Conservation (phyloP, 2,797 vertebrate species). For the Alfaro cultratus region DNA sequence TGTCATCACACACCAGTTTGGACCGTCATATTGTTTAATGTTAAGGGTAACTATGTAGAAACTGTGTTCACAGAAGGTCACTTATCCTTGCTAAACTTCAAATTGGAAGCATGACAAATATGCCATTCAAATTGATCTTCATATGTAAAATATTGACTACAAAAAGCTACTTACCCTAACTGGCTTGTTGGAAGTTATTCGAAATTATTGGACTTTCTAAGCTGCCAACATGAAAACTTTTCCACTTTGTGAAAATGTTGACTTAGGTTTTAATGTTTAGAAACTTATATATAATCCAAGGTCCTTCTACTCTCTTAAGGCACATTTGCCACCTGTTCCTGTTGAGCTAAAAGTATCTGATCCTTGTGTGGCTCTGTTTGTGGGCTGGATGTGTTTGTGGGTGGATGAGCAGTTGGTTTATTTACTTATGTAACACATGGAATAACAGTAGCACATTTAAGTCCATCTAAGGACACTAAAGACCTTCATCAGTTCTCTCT, state of each 20-base stretch:
- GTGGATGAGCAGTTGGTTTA: slow-evolving; percentile 57
- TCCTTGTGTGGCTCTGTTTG: slow-evolving; percentile 42
- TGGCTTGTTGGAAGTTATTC: background rate
- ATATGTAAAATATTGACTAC: background rate
- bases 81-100: background rate
- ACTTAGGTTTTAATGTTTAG: background rate
- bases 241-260: background rate
- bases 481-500: slow-evolving; percentile 28
- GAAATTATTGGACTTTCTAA: background rate
- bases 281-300: background rate
- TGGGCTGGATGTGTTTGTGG: slow-evolving; percentile 57
- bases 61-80: background rate
- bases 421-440: slow-evolving; percentile 62
- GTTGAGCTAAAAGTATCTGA: slow-evolving; percentile 30
- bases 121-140: background rate
- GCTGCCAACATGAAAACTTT: background rate
- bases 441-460: slow-evolving; percentile 45
- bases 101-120: background rate
- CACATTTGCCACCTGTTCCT: slow-evolving; percentile 18
- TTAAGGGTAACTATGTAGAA: background rate
- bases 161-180: background rate
- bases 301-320: background rate
- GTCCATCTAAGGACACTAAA: slow-evolving; percentile 22
- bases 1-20: background rate
- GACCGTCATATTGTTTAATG: background rate